A percentile compares a stretch with the other conserved stretches of the same genome.
Conservation (phyloP, 2,888 invertebrate species). For the Aleiodes alternator region DNA sequence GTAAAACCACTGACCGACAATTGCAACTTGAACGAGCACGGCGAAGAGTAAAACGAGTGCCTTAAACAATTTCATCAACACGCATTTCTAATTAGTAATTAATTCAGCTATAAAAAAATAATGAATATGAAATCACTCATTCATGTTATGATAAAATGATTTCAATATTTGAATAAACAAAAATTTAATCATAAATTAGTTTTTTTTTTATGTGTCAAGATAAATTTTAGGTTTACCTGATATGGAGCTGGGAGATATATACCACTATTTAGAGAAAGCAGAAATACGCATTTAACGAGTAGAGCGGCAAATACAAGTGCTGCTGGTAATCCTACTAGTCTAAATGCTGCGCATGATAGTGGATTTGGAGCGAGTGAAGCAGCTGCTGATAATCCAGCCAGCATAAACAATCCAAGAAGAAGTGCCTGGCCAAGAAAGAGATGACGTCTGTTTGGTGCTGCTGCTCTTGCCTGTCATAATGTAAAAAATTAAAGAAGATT, state of each 20-base stretch:
- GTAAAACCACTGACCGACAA: constrained; percentile 89
- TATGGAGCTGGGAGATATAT: constrained; percentile 95
- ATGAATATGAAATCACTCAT: background rate
- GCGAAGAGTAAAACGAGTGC: constrained; percentile 91
- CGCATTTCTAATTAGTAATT: constrained; percentile 1
- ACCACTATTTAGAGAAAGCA: constrained; percentile 92
- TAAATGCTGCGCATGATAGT: constrained; percentile 87
- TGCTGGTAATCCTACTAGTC: constrained; percentile 89
- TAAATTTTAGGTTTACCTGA: constrained; percentile 79
- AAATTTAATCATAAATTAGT: background rate
- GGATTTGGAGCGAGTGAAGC: constrained; percentile 87
- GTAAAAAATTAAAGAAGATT: constrained; percentile 31
- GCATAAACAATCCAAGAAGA: constrained; percentile 87
- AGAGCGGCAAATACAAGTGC: constrained; percentile 93
- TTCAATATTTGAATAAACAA: background rate
- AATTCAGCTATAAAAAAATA: background rate
- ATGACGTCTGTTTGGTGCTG: constrained; percentile 89
- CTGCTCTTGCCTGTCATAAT: constrained; percentile 80
- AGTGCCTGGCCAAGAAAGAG: constrained; percentile 92
- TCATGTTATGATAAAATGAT: background rate
- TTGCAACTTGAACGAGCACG: constrained; percentile 91
- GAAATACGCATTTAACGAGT: constrained; percentile 94
- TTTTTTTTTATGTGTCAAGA: background rate
- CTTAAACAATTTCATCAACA: constrained; percentile 47
- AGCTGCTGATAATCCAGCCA: constrained; percentile 87